Conservation (phyloP, 2,888 invertebrate species). For the Hymenopus coronatus region DNA sequence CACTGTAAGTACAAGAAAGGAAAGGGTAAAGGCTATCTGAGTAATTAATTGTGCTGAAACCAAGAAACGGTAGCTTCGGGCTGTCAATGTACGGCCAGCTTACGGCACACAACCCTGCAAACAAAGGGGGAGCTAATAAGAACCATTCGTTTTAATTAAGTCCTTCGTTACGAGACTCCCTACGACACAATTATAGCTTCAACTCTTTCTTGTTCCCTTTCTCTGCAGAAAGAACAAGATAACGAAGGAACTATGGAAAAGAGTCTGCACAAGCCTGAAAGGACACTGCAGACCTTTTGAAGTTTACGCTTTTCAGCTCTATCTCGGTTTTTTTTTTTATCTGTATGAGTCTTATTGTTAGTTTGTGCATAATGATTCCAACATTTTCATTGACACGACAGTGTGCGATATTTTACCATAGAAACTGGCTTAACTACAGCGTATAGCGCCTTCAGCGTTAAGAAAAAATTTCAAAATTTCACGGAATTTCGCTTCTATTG, state of each 20-base stretch:
- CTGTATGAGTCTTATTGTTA: neutral
- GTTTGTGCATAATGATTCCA: neutral
- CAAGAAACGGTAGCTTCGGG: neutral
- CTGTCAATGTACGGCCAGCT: neutral
- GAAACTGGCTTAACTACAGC: too few relatives aligned
- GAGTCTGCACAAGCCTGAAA: neutral
- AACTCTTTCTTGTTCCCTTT: neutral
- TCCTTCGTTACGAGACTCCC: neutral
- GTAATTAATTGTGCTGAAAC: neutral
- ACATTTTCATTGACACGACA: neutral
- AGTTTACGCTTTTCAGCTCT: neutral
- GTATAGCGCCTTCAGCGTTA: too few relatives aligned
- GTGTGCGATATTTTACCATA: too few relatives aligned
- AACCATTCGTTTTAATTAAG: conserved; percentile 15
- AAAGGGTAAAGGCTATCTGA: neutral
- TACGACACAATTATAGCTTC: neutral
- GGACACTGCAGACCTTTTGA: neutral
- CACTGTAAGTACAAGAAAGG: neutral
- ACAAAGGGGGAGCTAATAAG: conserved; percentile 2
- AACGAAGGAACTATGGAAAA: neutral
- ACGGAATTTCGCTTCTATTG: too few relatives aligned
- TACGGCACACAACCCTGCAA: neutral
- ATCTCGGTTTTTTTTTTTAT: neutral
- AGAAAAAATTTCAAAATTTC: too few relatives aligned
- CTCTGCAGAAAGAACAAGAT: neutral